Percentiles rank a stretch among this genome's conserved stretches.
Evolutionary conservation across 2,888 invertebrate species (phyloP).

Genomic region (Chesias legatella): DNA sequence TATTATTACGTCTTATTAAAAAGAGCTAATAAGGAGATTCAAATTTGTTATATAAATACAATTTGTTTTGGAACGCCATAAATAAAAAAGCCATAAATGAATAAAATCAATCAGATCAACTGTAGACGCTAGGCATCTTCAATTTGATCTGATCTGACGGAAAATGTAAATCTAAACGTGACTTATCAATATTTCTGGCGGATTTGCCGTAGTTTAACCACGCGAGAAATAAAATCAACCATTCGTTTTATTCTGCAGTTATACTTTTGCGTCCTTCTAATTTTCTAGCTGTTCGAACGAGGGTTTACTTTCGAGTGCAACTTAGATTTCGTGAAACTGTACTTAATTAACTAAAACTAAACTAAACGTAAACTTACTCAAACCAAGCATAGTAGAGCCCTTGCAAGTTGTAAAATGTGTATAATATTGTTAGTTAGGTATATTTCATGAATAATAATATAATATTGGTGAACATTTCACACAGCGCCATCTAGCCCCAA

Average conservation of each 20-base stretch:
- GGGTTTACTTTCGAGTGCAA: too few relatives aligned
- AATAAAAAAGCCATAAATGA: conserved; percentile 16
- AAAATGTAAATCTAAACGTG: conserved; percentile 48
- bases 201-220: conserved; percentile 26
- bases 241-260: neutral
- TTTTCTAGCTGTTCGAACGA: too few relatives aligned
- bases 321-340: too few relatives aligned
- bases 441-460: too few relatives aligned
- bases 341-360: too few relatives aligned
- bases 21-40: conserved; percentile 34
- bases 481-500: too few relatives aligned
- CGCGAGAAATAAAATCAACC: conserved; percentile 3
- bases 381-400: too few relatives aligned
- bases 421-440: too few relatives aligned
- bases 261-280: neutral
- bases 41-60: conserved; percentile 20
- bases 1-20: conserved; percentile 37
- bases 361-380: too few relatives aligned
- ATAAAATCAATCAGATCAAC: conserved; percentile 18
- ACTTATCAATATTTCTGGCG: conserved; percentile 44
- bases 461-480: too few relatives aligned
- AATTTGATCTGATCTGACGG: too few relatives aligned
- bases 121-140: conserved; percentile 29
- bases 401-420: too few relatives aligned
- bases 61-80: conserved; percentile 12